Evolutionary conservation across 2,113 vertebrate genomes (phyloP), one percentile per base, ranked within the genome.

Genomic region (Mystacornis crossleyi): DNA sequence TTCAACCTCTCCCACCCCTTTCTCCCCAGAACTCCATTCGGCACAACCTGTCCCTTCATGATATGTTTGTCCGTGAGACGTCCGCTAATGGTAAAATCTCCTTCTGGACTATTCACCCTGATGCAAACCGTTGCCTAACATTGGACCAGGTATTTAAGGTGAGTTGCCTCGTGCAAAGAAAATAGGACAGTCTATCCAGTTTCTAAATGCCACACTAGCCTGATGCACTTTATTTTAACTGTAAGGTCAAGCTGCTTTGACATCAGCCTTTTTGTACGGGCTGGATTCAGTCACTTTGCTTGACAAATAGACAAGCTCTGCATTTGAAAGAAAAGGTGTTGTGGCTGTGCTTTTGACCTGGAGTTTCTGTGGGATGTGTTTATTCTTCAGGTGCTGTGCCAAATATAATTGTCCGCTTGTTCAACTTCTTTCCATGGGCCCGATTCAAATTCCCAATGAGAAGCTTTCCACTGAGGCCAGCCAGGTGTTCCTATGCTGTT

Each of bases 61-160:
- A 99, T 87, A 99, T 99, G 99, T 99, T 99, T 95, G 97, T 99
- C 33, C 99, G 99, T 18, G 99, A 99, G 96, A 98, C 97, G 0
- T 98, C 99, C 17, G 93, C 98, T 53, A 99, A 99, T 31, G 98
- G 98, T 75, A 99, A 99, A 97, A 92, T 98, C 33, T 99, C 99
- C 4, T 99, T 98, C 93, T 99, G 99, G 99, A 99, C 99, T 31
- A 99, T 99, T 86, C 99, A 99, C 23, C 99, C 99, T 5, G 99
- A 99, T 66, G 99, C 99, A 72, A 99, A 99, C 77, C 98, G 99
- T 60, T 99, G 98, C 94, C 97, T 99, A 43, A 99, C 99, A 0
- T 91, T 99, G 66, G 99, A 99, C 91, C 99, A 99, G 91, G 99
- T 99, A 12, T 99, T 98, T 89, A 99, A 99, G 98, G 99, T 99